These are phyloP conservation scores for Amblyopsis hoosieri DNA, from an alignment of 2,797 vertebrate genomes.

Conservation along the genomic window DNA sequence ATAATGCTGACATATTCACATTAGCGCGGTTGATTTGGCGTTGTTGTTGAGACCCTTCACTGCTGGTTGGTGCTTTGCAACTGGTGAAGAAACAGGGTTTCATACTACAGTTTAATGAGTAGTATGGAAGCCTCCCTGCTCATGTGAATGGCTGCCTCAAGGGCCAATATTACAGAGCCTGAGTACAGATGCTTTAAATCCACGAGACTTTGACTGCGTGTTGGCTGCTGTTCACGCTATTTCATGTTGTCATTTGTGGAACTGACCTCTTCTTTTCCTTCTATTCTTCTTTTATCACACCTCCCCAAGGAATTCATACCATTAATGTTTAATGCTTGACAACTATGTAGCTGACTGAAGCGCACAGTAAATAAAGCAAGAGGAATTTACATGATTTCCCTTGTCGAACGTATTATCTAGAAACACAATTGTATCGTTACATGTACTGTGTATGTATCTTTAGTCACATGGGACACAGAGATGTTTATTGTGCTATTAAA, in stretches of 20 bases:
- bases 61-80: conserved; percentile 65
- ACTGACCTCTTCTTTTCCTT: conserved; percentile 17
- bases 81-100: conserved; percentile 55
- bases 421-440: conserved; percentile 7
- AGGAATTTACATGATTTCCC: conserved; percentile 13
- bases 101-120: conserved; percentile 57
- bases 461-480: background rate
- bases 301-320: conserved; percentile 4
- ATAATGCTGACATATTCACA: conserved; percentile 78
- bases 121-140: conserved; percentile 55
- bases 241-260: conserved; percentile 26
- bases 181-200: conserved; percentile 40
- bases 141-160: conserved; percentile 49
- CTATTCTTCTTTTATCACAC: conserved; percentile 28
- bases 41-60: conserved; percentile 64
- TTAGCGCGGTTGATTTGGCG: conserved; percentile 79
- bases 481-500: conserved; percentile 20
- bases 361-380: conserved; percentile 1
- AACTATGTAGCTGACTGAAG: conserved; percentile 1
- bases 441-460: background rate
- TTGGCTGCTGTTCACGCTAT: conserved; percentile 26
- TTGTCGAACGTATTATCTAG: conserved; percentile 15
- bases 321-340: conserved; percentile 16
- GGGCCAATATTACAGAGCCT: conserved; percentile 28
- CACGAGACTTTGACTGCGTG: conserved; percentile 37